Evolutionary conservation across 1,140 invertebrate genomes (phyloP).

Genomic region (Achroia grisella): DNA sequence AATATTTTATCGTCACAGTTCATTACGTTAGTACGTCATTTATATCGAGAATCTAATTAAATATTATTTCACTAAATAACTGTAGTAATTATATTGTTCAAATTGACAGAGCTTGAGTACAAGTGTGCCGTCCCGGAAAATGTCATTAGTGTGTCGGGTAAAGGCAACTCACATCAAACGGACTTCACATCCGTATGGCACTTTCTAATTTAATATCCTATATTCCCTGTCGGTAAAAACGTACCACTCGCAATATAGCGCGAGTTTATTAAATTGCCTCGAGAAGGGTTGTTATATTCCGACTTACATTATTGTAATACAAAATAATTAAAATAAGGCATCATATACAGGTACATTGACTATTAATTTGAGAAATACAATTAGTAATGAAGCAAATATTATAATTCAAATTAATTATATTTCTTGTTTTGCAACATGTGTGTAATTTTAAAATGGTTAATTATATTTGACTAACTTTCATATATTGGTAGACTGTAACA

Average conservation of each 20-base stretch:
- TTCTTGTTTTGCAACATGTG: too few relatives aligned
- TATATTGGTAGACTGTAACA: too few relatives aligned
- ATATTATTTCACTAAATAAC: background rate
- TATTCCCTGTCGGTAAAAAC: constrained; percentile 54
- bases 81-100: constrained; percentile 6
- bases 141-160: constrained; percentile 55
- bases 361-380: too few relatives aligned
- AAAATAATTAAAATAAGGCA: too few relatives aligned
- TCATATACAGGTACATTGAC: too few relatives aligned
- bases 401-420: too few relatives aligned
- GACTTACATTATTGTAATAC: constrained; percentile 2
- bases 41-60: too few relatives aligned
- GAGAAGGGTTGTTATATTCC: constrained; percentile 30
- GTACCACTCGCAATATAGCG: constrained; percentile 32
- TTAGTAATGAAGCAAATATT: too few relatives aligned
- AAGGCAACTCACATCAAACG: constrained; percentile 51
- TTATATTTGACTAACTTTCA: background rate
- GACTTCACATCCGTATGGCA: constrained; percentile 48
- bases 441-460: background rate
- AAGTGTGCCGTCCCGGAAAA: constrained; percentile 47
- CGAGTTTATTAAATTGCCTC: constrained; percentile 46
- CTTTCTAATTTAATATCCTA: constrained; percentile 62
- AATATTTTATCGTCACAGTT: too few relatives aligned
- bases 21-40: too few relatives aligned
- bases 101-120: constrained; percentile 15